Evolutionary conservation across 2,888 invertebrate species (phyloP).

Genomic region (Heterodera filipjevi): DNA sequence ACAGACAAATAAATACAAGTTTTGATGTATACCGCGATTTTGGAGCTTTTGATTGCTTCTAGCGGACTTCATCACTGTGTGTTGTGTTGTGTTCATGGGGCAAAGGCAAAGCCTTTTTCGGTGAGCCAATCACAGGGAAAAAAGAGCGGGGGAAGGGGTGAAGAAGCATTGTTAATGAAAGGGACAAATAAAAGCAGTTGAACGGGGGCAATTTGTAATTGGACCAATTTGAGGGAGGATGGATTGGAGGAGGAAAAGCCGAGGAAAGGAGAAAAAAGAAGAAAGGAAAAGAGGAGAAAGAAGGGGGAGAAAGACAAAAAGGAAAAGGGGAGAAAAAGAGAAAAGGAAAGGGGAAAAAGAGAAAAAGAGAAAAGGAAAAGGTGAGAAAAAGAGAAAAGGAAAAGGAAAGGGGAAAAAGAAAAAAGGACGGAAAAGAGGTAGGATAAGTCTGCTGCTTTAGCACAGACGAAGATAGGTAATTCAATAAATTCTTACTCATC

Average conservation of each 20-base stretch:
- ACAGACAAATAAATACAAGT: no score
- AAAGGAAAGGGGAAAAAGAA: no score
- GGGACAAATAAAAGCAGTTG: neutral
- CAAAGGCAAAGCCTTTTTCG: neutral
- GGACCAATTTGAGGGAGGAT: neutral
- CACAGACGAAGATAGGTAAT: no score
- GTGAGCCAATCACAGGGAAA: neutral
- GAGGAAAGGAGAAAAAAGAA: neutral
- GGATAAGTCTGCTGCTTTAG: no score
- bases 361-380: no score
- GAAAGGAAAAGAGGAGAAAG: neutral
- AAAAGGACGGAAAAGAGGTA: no score
- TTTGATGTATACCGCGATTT: no score
- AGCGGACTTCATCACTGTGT: neutral
- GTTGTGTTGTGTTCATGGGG: neutral
- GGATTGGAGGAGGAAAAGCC: neutral
- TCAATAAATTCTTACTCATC: no score
- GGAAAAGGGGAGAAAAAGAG: neutral
- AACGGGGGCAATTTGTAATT: neutral
- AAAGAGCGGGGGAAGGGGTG: neutral
- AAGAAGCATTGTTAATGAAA: conserved; percentile 1
- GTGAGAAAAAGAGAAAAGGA: no score
- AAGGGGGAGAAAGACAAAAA: neutral
- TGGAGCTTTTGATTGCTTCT: neutral
- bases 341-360: neutral